phyloP scores from a whole-genome alignment of 1,140 invertebrate species.

The Eulimnadia texana region DNA sequence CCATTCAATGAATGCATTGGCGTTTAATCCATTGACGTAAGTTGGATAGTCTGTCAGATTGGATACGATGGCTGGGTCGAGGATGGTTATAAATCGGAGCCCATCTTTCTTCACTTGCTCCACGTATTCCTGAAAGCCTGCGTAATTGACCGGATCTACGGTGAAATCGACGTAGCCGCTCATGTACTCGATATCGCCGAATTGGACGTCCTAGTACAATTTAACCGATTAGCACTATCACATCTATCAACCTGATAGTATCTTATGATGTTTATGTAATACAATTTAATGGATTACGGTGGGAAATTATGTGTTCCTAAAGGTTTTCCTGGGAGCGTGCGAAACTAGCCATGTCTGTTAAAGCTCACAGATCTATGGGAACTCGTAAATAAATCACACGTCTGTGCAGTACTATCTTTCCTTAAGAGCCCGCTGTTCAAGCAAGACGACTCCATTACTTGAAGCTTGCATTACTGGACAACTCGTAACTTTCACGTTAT shows the following conservation, averaged over 20 bases:
- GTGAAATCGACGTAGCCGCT: slow-evolving; percentile 30
- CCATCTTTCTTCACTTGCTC: slow-evolving; percentile 27
- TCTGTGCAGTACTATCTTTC: too few relatives aligned
- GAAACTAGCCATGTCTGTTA: too few relatives aligned
- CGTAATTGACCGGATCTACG: slow-evolving; percentile 26
- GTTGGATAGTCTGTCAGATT: slow-evolving; percentile 8
- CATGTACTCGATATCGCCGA: slow-evolving; percentile 35
- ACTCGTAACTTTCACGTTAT: too few relatives aligned
- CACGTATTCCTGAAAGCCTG: slow-evolving; percentile 29
- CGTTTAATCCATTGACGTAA: slow-evolving; percentile 20
- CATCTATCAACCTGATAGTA: neutral
- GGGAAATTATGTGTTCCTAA: neutral
- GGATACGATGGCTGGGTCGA: slow-evolving; percentile 21
- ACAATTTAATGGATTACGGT: neutral
- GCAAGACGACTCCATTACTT: too few relatives aligned
- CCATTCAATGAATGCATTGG: slow-evolving; percentile 15
- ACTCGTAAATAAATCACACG: too few relatives aligned
- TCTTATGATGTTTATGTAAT: neutral
- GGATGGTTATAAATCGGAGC: slow-evolving; percentile 30
- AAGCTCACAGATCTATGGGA: too few relatives aligned
- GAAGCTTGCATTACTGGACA: too few relatives aligned
- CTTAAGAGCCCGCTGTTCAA: too few relatives aligned
- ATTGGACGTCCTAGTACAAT: slow-evolving; percentile 28
- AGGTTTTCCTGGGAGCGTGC: too few relatives aligned
- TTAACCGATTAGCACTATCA: neutral